phyloP scores from a whole-genome alignment of 1,140 invertebrate species.

The Sitobion miscanthi region DNA sequence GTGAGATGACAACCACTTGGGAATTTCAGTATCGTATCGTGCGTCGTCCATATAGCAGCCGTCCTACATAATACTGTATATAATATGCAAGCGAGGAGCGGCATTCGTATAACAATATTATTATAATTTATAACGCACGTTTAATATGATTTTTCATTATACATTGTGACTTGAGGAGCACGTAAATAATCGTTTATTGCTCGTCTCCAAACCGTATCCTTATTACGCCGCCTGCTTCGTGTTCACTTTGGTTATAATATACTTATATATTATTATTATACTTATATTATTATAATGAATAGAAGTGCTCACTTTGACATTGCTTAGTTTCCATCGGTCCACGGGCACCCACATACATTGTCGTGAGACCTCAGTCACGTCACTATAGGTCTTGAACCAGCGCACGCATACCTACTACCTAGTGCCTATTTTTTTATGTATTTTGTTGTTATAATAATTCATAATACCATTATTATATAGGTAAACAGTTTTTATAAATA shows the following conservation, averaged over 20 bases:
- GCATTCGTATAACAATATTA: neutral
- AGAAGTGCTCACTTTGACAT: neutral
- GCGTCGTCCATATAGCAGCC: neutral
- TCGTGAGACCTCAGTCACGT: constrained; percentile 12
- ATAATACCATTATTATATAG: too few relatives aligned
- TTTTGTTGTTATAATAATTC: neutral
- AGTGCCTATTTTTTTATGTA: neutral
- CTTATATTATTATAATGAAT: neutral
- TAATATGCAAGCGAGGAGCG: neutral
- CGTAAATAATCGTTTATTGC: constrained; percentile 30
- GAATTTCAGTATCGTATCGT: neutral
- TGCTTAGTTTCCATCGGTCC: constrained; percentile 24
- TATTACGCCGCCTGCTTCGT: neutral
- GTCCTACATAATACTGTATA: neutral
- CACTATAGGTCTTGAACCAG: neutral
- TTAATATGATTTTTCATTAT: neutral
- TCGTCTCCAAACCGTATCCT: neutral
- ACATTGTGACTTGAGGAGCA: neutral
- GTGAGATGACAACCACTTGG: neutral
- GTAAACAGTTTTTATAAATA: too few relatives aligned
- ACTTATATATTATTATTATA: too few relatives aligned
- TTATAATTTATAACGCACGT: neutral
- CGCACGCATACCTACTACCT: neutral
- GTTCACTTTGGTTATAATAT: neutral
- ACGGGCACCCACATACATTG: neutral